Conservation (phyloP, 1,140 invertebrate genomes). For the Armadillidium nasatum region DNA sequence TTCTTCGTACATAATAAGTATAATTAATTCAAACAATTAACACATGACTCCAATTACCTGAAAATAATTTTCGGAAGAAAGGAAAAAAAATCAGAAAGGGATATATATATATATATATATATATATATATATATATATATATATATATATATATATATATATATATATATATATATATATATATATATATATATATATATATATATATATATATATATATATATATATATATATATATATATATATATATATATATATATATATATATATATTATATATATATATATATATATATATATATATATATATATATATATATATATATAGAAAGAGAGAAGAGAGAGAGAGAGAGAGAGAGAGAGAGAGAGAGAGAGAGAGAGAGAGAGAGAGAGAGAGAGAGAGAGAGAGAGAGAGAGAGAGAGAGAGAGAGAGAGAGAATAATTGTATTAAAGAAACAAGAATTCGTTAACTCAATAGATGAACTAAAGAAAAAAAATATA, state of each 20-base stretch:
- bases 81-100: not conserved
- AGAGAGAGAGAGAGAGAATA: not conserved
- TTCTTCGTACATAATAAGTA: no score
- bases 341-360: constrained; percentile 4
- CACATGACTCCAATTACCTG: no score
- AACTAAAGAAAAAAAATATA: no score
- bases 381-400: not conserved
- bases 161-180: not conserved
- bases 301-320: constrained; percentile 10
- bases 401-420: not conserved
- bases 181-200: constrained; percentile 16
- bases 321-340: not conserved
- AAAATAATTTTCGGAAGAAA: not conserved
- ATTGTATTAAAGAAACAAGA: not conserved
- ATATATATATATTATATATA: constrained; percentile 1
- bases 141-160: constrained; percentile 25
- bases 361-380: not conserved
- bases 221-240: constrained; percentile 17
- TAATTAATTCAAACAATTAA: no score
- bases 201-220: constrained; percentile 19
- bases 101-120: constrained; percentile 9
- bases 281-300: not conserved
- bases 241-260: constrained; percentile 16
- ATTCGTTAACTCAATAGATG: no score
- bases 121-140: constrained; percentile 25